Conservation (phyloP, 1,140 invertebrate genomes). For the Globodera rostochiensis region DNA sequence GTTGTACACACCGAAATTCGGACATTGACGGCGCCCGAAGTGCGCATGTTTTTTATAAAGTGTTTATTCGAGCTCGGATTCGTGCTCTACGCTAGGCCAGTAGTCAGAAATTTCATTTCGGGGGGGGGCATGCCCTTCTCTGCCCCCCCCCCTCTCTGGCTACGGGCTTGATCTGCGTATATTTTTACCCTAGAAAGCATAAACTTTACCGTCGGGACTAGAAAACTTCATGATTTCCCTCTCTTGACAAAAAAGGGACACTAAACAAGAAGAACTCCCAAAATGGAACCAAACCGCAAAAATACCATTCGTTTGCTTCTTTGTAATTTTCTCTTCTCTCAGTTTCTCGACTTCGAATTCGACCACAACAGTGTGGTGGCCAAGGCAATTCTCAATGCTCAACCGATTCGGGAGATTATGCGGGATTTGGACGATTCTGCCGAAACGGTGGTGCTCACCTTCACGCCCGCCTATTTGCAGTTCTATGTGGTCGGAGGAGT, state of each 20-base stretch:
- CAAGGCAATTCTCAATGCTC: conserved; percentile 17
- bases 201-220: too few relatives aligned
- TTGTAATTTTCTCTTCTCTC: not conserved
- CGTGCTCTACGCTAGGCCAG: not conserved
- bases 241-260: too few relatives aligned
- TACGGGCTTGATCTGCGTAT: too few relatives aligned
- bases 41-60: too few relatives aligned
- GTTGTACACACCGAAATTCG: conserved; percentile 26
- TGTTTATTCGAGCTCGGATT: too few relatives aligned
- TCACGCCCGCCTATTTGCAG: conserved; percentile 21
- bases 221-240: too few relatives aligned
- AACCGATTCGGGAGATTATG: conserved; percentile 18
- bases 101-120: conserved; percentile 2
- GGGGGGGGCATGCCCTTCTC: too few relatives aligned
- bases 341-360: conserved; percentile 28
- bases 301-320: too few relatives aligned
- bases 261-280: not conserved
- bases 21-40: conserved; percentile 7
- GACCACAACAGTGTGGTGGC: conserved; percentile 8
- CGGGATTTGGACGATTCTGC: conserved; percentile 21
- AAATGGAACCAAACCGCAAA: not conserved
- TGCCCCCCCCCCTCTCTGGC: too few relatives aligned
- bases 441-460: conserved; percentile 23
- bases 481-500: conserved; percentile 22
- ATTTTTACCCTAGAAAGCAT: too few relatives aligned